Percentiles rank a stretch among this genome's conserved stretches.
Evolutionary conservation across 1,140 invertebrate species (phyloP).

Genomic region (Panulirus ornatus): DNA sequence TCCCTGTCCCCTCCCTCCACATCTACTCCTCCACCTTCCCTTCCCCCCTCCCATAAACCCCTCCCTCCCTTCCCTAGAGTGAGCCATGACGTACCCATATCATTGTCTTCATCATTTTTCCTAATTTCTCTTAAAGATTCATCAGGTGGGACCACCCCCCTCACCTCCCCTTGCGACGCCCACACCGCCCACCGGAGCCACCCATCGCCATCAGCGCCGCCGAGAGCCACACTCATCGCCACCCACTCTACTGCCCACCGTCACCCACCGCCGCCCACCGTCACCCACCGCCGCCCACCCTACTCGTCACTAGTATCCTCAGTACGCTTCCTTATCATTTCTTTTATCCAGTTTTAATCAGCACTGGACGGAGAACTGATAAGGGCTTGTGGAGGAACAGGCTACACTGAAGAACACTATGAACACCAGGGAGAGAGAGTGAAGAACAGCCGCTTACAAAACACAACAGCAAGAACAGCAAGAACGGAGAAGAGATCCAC

Average conservation of each 20-base stretch:
- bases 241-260: neutral
- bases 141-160: too few species aligned
- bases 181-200: neutral
- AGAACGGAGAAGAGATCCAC: neutral
- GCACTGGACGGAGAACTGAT: conserved; percentile 73
- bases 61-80: neutral
- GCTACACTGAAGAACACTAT: conserved; percentile 60
- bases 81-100: neutral
- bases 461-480: neutral
- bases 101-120: neutral
- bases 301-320: conserved; percentile 12
- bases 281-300: neutral
- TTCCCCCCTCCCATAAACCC: neutral
- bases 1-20: neutral
- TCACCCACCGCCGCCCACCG: neutral
- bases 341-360: conserved; percentile 72
- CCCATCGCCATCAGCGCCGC: neutral
- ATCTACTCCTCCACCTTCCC: neutral
- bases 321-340: conserved; percentile 72
- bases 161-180: neutral
- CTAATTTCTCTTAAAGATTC: neutral
- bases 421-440: neutral
- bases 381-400: conserved; percentile 67
- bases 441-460: neutral
- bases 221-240: neutral